These are phyloP conservation scores for Dryococelus australis DNA, from an alignment of 2,888 invertebrate genomes.

Conservation along the genomic window DNA sequence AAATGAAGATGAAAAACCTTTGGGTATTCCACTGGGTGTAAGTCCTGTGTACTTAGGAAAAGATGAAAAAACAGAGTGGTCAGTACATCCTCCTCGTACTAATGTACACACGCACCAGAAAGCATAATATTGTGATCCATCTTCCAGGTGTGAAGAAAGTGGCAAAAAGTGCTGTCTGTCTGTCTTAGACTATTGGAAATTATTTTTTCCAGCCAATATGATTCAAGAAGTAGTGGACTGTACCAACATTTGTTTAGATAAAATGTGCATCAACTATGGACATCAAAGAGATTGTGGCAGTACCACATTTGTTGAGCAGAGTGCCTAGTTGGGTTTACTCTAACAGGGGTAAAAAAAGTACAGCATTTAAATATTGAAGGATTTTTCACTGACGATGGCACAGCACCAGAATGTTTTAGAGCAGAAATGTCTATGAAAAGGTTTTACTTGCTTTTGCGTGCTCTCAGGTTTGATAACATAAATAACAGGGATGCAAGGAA, in stretches of 20 bases:
- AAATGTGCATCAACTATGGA: not conserved
- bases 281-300: not conserved
- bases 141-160: not conserved
- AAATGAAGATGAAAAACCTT: not conserved
- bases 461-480: too few relatives aligned
- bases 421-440: not conserved
- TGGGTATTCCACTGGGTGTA: not conserved
- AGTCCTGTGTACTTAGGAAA: not conserved
- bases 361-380: not conserved
- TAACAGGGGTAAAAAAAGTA: not conserved
- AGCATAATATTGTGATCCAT: too few relatives aligned
- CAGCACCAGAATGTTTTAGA: not conserved
- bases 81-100: not conserved
- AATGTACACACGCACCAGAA: not conserved
- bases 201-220: not conserved
- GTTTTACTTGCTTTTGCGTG: slow-evolving; percentile 1
- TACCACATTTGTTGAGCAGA: not conserved
- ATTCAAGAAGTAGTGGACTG: too few relatives aligned
- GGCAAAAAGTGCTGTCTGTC: not conserved
- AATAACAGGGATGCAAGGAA: too few relatives aligned
- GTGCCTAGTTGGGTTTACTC: not conserved
- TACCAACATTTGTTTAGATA: not conserved
- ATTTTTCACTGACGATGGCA: not conserved
- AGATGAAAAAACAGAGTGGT: not conserved
- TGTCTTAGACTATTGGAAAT: not conserved